phyloP scores from a whole-genome alignment of 1,140 invertebrate species.

The Bombus ignitus region DNA sequence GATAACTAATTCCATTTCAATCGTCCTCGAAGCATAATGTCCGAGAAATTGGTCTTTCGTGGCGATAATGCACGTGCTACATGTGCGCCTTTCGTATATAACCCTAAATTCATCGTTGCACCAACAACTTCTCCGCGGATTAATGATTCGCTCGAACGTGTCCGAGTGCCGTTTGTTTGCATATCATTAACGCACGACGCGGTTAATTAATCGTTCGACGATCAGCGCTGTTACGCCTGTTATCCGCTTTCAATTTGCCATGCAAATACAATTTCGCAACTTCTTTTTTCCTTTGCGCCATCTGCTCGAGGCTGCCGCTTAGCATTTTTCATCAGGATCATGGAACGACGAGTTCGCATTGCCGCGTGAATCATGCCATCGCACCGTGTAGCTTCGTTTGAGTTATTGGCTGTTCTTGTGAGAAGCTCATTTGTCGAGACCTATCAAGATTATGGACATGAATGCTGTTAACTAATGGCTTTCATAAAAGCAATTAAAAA shows the following conservation, averaged over 20 bases:
- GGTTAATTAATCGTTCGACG: conserved; percentile 53
- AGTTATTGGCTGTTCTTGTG: neutral
- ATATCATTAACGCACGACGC: conserved; percentile 54
- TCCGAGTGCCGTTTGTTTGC: conserved; percentile 51
- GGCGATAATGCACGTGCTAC: neutral
- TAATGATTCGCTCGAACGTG: conserved; percentile 46
- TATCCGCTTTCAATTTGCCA: conserved; percentile 11
- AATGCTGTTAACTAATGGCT: neutral
- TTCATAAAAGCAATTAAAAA: neutral
- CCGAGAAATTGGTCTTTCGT: conserved; percentile 28
- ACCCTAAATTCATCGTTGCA: conserved; percentile 45
- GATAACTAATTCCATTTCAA: conserved; percentile 57
- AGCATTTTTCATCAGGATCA: neutral
- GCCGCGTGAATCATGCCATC: conserved; percentile 3
- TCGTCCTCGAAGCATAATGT: conserved; percentile 13
- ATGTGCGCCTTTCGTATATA: neutral
- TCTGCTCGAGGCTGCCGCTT: neutral
- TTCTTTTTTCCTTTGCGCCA: neutral
- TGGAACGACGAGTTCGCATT: neutral
- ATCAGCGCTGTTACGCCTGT: neutral
- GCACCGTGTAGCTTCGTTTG: neutral
- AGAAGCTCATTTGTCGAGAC: neutral
- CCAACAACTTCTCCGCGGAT: conserved; percentile 25
- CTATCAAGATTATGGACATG: neutral
- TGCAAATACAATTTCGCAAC: conserved; percentile 13